Evolutionary conservation across 2,797 vertebrate species (phyloP), one percentile per base, ranked within the genome.

Genomic region (Falco cherrug): DNA sequence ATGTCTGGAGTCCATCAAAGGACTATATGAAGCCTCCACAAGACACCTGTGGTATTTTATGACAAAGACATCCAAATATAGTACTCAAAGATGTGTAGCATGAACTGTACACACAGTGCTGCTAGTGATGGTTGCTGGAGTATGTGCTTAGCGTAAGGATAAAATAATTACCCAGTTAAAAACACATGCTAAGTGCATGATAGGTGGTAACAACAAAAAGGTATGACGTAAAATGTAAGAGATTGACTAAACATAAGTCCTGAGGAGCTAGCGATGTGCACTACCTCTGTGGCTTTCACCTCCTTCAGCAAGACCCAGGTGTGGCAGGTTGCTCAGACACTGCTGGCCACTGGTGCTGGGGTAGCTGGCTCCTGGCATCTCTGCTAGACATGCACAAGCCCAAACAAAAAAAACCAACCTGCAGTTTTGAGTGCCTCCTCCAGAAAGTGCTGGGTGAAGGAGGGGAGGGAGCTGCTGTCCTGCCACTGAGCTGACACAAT

Each of bases 321-420:
- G n/a, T 21, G 2, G 1, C 45, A 75, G 21, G 11, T 26, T 73
- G 11, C 68, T 74, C 1, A 0, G 26, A 13, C 0, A 1, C 54
- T 2, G 1, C 29, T 6, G 11, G 26, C 6, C 6, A 2, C 17
- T 6, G 2, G 4, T 12, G 31, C 21, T 41, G 1, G 0, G 19
- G 9, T 37, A n/a, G 37, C 22, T 12, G 21, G 10, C 3, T 77
- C 33, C 25, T 5, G 4, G 22, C 7, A 1, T 24, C 29, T 50
- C 54, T 4, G 6, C 10, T 13, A 28, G 54, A 8, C 17, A 13
- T 4, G 2, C 17, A 28, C 0, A 1, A 80, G 10, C 7, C 9
- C 8, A 21, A 5, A 5, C 5, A 17, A 59, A 65, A 69, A 57
- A 41, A 41, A 41, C 14, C 12, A 25, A 1, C 3, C 25, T 24